phyloP scores from a whole-genome alignment of 2,888 invertebrate genomes.

The Drosophila fungiperda region DNA sequence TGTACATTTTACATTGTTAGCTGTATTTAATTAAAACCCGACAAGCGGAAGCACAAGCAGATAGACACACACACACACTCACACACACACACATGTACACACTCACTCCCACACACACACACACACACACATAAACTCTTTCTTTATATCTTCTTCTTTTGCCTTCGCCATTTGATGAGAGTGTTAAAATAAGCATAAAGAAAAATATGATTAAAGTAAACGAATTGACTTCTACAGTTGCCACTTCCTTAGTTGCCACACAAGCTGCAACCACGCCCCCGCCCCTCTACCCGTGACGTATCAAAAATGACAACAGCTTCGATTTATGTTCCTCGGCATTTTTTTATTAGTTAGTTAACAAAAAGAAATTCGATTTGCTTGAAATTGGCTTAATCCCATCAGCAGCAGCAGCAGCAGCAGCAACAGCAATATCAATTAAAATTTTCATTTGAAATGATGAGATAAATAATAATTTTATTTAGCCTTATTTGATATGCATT shows the following conservation, averaged over 20 bases:
- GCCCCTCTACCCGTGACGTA: too few relatives aligned
- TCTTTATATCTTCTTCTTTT: background rate
- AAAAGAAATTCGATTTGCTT: background rate
- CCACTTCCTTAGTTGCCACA: background rate
- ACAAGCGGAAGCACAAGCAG: conserved; percentile 28
- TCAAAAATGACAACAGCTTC: background rate
- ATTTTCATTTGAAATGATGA: background rate
- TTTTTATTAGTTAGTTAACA: background rate
- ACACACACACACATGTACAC: background rate
- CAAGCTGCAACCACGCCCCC: too few relatives aligned
- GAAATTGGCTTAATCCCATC: background rate
- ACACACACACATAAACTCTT: background rate
- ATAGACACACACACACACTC: conserved; percentile 1
- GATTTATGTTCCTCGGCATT: background rate
- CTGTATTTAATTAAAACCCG: conserved; percentile 65
- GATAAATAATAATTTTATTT: background rate
- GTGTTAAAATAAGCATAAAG: conserved; percentile 61
- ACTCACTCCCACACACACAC: background rate
- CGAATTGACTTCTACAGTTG: conserved; percentile 12
- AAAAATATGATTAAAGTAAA: conserved; percentile 22
- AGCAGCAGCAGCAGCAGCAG: background rate
- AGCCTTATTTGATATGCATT: too few relatives aligned
- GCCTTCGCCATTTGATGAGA: conserved; percentile 52
- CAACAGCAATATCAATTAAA: background rate
- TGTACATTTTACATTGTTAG: conserved; percentile 72